Evolutionary conservation across 1,140 invertebrate genomes (phyloP).

Genomic region (Cherax quadricarinatus): DNA sequence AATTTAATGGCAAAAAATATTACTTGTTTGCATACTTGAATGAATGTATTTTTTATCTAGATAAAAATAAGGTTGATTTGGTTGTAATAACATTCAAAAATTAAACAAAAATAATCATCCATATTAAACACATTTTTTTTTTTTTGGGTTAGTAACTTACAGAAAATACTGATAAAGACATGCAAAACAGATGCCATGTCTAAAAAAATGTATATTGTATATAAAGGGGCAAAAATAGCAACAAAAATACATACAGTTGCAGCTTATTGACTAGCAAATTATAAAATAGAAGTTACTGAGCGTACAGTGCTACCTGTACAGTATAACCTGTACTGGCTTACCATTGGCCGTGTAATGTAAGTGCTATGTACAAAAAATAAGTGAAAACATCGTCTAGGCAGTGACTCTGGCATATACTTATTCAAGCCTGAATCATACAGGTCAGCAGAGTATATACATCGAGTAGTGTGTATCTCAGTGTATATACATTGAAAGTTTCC

Average conservation of each 20-base stretch:
- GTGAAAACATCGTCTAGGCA: background rate
- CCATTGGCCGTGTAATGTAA: background rate
- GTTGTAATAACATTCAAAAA: background rate
- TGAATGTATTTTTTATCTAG: too few species aligned
- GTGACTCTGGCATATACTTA: background rate
- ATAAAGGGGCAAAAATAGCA: background rate
- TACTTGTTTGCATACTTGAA: too few species aligned
- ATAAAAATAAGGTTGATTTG: too few species aligned
- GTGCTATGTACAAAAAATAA: background rate
- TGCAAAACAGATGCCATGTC: background rate
- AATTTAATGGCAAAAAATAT: too few species aligned
- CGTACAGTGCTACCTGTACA: background rate
- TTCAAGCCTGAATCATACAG: too few species aligned
- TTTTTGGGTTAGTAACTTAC: background rate
- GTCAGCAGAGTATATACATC: too few species aligned
- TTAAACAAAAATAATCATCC: background rate
- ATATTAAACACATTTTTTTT: background rate
- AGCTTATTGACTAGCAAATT: background rate
- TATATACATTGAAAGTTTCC: too few species aligned
- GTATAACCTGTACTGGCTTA: background rate
- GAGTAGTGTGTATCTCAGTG: too few species aligned
- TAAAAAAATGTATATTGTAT: background rate
- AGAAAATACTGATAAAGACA: background rate
- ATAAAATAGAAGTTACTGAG: background rate
- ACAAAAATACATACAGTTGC: constrained; percentile 11